Conservation (phyloP, 2,797 vertebrate species). For the Cossypha niveicapilla region DNA sequence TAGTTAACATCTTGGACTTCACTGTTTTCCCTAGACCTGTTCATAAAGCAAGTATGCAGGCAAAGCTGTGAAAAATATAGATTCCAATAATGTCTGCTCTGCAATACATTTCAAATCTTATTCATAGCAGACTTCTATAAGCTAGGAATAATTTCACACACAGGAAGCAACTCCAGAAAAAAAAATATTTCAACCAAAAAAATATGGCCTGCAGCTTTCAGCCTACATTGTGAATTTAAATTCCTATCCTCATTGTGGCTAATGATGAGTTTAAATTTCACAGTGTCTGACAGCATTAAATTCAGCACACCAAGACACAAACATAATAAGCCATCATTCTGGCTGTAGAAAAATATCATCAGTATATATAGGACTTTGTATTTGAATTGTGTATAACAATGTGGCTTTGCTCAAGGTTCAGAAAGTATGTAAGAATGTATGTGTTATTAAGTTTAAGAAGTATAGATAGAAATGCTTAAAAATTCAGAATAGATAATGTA, state of each 20-base stretch:
- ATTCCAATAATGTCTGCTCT: neutral
- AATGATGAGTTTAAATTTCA: constrained; percentile 28
- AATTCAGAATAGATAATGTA: neutral
- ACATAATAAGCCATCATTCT: neutral
- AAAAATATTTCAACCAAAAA: neutral
- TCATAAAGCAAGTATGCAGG: neutral
- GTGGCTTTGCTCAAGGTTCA: neutral
- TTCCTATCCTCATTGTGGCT: neutral
- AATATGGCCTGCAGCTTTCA: constrained; percentile 11
- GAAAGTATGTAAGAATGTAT: neutral
- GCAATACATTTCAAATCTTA: neutral
- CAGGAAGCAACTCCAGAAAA: neutral
- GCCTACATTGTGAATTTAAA: neutral
- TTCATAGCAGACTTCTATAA: neutral
- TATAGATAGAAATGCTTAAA: neutral
- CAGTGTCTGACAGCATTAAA: constrained; percentile 21
- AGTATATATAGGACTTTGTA: neutral
- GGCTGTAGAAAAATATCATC: neutral
- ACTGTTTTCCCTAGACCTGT: neutral
- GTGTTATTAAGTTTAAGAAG: neutral
- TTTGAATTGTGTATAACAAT: neutral
- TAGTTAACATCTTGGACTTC: neutral
- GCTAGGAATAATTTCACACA: neutral
- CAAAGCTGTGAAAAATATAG: neutral
- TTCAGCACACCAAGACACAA: neutral